Percentiles rank a stretch among this genome's conserved stretches.
These are phyloP conservation scores for Rhinolophus ferrumequinum DNA, from an alignment of 2,113 vertebrate genomes.

Conservation along the genomic window DNA sequence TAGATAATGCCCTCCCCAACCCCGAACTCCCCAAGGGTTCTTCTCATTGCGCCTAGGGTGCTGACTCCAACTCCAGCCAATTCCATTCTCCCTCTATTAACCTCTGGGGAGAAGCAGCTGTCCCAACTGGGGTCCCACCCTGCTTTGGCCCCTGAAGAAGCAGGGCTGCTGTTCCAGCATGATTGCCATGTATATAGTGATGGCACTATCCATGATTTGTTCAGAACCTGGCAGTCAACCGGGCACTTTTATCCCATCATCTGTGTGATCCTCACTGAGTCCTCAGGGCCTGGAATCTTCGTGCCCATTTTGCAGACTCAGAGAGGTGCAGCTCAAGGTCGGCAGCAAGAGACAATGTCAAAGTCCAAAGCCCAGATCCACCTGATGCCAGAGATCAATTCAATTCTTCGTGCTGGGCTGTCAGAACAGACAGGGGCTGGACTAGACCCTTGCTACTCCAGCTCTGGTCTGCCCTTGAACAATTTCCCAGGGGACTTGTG, in stretches of 20 bases:
- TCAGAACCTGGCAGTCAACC: background rate
- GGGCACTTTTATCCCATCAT: fast-evolving
- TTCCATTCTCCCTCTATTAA: no score
- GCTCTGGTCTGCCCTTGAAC: background rate
- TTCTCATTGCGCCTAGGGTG: background rate
- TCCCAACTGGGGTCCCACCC: fast-evolving
- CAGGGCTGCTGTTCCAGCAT: fast-evolving
- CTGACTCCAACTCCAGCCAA: background rate
- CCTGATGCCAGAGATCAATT: no score
- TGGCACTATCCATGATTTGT: fast-evolving
- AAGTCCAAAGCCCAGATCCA: background rate
- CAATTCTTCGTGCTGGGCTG: background rate
- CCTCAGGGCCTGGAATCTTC: background rate
- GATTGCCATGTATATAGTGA: fast-evolving
- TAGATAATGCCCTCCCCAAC: background rate
- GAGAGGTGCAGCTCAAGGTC: background rate
- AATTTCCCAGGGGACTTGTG: background rate
- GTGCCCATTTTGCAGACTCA: background rate
- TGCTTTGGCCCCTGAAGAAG: background rate
- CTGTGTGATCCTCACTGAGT: background rate
- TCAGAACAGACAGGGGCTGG: background rate
- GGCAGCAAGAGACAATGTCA: background rate
- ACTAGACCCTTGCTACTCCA: background rate
- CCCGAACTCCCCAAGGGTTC: fast-evolving
- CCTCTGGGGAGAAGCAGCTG: background rate